These are phyloP conservation scores for Tauraco erythrolophus DNA, from an alignment of 2,113 vertebrate species.

Conservation along the genomic window DNA sequence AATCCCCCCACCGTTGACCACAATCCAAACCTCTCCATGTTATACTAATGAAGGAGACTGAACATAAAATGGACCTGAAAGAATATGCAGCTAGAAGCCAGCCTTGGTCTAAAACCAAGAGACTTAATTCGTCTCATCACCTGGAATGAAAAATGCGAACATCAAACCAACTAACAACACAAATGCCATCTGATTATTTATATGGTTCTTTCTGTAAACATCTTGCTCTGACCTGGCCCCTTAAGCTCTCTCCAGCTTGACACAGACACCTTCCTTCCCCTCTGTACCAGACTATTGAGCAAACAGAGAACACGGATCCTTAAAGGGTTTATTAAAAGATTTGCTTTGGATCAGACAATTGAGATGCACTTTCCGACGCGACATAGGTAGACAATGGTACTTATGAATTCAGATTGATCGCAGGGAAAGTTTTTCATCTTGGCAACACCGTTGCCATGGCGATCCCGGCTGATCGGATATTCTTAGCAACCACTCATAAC, in stretches of 20 bases:
- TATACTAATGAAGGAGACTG: neutral
- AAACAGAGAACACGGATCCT: fast-evolving
- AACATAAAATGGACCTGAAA: neutral
- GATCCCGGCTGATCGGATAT: conserved; percentile 66
- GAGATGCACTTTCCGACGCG: neutral
- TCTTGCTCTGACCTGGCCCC: neutral
- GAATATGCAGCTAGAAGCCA: neutral
- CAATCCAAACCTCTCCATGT: neutral
- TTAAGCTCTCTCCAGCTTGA: neutral
- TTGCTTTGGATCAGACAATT: neutral
- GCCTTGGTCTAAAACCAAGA: neutral
- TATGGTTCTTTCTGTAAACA: neutral
- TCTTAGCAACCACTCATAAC: conserved; percentile 78
- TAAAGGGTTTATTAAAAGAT: neutral
- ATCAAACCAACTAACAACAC: neutral
- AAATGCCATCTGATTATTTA: neutral
- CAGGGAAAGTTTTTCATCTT: conserved; percentile 63
- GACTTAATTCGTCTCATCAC: neutral
- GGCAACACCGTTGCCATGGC: conserved; percentile 80
- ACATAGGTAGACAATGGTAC: conserved; percentile 35
- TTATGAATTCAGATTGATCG: conserved; percentile 36
- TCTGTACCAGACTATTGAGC: neutral
- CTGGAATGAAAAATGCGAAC: neutral
- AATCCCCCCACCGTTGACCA: neutral
- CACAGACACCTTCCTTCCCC: neutral